Evolutionary conservation across 2,113 vertebrate species (phyloP).

Genomic region (Epinephelus moara): DNA sequence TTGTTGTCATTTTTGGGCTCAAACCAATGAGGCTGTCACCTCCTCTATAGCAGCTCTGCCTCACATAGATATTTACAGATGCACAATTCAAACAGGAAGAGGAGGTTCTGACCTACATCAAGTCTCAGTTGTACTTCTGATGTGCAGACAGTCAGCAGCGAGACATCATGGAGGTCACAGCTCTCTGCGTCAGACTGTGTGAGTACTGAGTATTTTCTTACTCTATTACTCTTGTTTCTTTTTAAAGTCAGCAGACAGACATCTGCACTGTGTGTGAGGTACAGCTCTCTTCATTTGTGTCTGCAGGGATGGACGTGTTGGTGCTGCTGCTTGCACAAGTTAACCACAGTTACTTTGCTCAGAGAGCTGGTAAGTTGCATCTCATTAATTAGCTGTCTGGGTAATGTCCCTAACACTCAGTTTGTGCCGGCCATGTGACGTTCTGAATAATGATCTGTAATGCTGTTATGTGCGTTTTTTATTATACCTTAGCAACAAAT

Average conservation of each 20-base stretch:
- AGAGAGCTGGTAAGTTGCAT: background rate
- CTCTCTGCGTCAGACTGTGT: too few relatives aligned
- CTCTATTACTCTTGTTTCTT: background rate
- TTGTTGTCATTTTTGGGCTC: background rate
- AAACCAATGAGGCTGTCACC: background rate
- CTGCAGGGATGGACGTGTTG: background rate
- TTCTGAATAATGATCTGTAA: too few relatives aligned
- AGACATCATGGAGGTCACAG: slow-evolving; percentile 2
- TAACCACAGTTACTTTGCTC: background rate
- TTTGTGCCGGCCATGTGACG: background rate
- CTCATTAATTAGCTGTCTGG: background rate
- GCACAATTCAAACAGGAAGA: background rate
- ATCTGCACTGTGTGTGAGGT: background rate
- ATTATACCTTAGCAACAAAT: background rate
- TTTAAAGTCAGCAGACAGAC: too few relatives aligned
- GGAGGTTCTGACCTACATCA: background rate
- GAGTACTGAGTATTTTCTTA: too few relatives aligned
- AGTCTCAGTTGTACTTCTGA: background rate
- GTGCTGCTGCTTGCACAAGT: background rate
- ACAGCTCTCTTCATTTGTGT: background rate
- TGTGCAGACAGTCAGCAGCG: background rate
- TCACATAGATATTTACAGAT: background rate
- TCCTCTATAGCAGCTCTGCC: background rate
- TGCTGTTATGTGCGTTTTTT: too few relatives aligned
- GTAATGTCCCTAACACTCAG: background rate